phyloP scores from a whole-genome alignment of 2,113 vertebrate species.

The Dicerorhinus sumatrensis region DNA sequence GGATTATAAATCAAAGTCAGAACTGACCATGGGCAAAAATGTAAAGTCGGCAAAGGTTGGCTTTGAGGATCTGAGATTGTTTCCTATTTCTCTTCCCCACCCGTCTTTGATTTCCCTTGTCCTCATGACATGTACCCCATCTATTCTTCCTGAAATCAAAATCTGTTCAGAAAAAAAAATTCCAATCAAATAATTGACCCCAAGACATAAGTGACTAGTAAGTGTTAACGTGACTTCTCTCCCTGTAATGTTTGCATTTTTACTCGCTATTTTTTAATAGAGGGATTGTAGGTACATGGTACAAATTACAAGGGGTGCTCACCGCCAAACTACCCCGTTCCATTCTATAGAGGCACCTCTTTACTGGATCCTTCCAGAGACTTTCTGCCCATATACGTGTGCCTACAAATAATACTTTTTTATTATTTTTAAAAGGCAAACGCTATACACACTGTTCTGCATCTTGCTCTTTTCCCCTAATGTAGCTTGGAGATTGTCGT shows the following conservation, averaged over 20 bases:
- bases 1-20: slow-evolving; percentile 23
- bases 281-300: background rate
- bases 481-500: background rate
- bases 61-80: background rate
- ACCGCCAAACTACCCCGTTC: background rate
- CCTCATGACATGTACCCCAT: background rate
- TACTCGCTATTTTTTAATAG: background rate
- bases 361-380: background rate
- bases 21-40: background rate
- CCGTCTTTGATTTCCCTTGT: background rate
- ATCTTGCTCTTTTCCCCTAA: background rate
- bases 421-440: background rate
- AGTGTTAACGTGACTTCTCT: background rate
- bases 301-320: background rate
- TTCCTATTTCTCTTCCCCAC: background rate
- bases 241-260: background rate
- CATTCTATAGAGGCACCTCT: background rate
- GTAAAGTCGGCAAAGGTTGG: background rate
- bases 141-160: background rate
- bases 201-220: background rate
- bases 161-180: background rate
- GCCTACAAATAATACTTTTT: background rate
- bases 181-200: background rate
- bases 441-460: background rate
- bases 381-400: background rate